Conservation (phyloP, 2,113 vertebrate genomes). For the Asarcornis scutulata region DNA sequence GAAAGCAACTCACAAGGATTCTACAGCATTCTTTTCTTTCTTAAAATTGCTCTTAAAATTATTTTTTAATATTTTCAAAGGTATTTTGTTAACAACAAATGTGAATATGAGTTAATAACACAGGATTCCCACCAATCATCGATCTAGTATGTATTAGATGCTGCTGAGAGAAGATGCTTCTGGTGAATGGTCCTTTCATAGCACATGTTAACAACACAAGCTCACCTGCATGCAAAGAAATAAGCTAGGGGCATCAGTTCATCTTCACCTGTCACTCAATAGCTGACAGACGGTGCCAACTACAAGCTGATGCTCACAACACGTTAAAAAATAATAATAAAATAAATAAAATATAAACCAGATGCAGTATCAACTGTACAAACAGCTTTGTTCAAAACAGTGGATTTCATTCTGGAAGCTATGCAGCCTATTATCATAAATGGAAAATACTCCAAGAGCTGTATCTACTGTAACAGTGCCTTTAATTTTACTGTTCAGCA, state of each 20-base stretch:
- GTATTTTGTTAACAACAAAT: background rate
- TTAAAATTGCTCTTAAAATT: background rate
- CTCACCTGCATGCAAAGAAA: background rate
- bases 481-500: background rate
- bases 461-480: background rate
- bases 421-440: background rate
- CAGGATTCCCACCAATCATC: background rate
- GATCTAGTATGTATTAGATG: background rate
- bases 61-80: background rate
- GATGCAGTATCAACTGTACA: background rate
- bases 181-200: background rate
- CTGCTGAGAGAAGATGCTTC: background rate
- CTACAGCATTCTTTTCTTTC: background rate
- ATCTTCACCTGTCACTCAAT: background rate
- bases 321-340: background rate
- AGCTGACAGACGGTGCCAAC: background rate
- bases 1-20: background rate
- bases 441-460: background rate
- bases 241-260: background rate
- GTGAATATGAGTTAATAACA: background rate
- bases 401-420: background rate
- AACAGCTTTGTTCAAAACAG: background rate
- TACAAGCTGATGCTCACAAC: background rate
- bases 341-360: background rate
- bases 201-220: background rate